A percentile compares a stretch with the other conserved stretches of the same genome.
These are phyloP conservation scores for Nannospalax galili DNA, from an alignment of 2,113 vertebrate genomes.

Conservation along the genomic window DNA sequence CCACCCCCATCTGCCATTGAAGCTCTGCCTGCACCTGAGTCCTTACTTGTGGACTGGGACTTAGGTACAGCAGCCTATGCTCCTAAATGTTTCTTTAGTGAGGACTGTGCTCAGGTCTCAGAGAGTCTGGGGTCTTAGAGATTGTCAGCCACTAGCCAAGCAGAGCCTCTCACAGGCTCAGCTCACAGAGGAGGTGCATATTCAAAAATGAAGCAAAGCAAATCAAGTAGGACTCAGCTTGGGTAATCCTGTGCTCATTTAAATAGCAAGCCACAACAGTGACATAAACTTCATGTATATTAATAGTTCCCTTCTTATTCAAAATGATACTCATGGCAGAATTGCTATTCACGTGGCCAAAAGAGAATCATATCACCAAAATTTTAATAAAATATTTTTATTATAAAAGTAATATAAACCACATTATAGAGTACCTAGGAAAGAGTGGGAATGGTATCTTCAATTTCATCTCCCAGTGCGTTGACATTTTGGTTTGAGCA, in stretches of 20 bases:
- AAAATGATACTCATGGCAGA: not conserved
- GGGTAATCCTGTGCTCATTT: not conserved
- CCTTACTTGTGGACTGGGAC: not conserved
- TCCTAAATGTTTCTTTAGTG: not conserved
- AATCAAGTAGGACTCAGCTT: not conserved
- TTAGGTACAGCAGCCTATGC: not conserved
- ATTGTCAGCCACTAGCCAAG: not conserved
- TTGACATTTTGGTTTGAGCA: not conserved
- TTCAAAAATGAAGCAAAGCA: not conserved
- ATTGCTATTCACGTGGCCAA: not conserved
- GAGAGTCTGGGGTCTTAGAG: not conserved
- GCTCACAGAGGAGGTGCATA: not conserved
- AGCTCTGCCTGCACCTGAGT: not conserved
- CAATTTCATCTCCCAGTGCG: not conserved
- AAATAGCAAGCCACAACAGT: not conserved
- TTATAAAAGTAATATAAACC: constrained; percentile 13
- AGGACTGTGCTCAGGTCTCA: not conserved
- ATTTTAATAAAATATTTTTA: constrained; percentile 37
- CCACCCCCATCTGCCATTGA: not conserved
- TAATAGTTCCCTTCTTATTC: constrained; percentile 30
- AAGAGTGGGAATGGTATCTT: not conserved
- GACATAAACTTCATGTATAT: constrained; percentile 34
- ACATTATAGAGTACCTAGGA: not conserved
- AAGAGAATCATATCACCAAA: constrained; percentile 24
- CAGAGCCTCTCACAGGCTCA: not conserved